Evolutionary conservation across 1,140 invertebrate genomes (phyloP).

Genomic region (Drosophila truncata): DNA sequence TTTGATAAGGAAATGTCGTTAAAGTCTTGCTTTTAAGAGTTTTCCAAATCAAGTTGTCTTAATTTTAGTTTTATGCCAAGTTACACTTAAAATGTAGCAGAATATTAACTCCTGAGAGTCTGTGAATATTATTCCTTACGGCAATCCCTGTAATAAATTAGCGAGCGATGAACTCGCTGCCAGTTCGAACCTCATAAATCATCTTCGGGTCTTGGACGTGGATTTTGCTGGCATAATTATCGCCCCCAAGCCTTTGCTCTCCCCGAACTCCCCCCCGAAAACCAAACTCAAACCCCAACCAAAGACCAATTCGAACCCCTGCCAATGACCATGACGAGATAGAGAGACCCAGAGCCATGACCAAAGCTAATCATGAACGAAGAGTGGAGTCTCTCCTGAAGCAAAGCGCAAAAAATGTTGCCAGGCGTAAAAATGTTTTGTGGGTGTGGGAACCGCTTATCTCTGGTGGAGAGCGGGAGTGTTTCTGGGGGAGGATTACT

Average conservation of each 20-base stretch:
- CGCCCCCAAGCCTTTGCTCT: constrained; percentile 35
- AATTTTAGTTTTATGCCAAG: neutral
- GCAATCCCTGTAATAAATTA: constrained; percentile 64
- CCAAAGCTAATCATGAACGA: constrained; percentile 47
- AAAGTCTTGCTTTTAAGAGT: neutral
- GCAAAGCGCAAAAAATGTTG: constrained; percentile 48
- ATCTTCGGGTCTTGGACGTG: constrained; percentile 60
- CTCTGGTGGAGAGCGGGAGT: constrained; percentile 22
- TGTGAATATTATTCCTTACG: constrained; percentile 5
- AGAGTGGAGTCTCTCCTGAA: neutral
- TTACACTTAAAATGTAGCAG: too few species aligned
- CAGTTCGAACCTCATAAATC: constrained; percentile 67
- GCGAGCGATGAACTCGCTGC: constrained; percentile 46
- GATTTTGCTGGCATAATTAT: constrained; percentile 66
- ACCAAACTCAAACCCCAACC: neutral
- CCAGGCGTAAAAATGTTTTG: constrained; percentile 27
- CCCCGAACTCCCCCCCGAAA: neutral
- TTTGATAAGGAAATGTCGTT: neutral
- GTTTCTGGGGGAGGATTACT: neutral
- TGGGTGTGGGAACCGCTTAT: constrained; percentile 53
- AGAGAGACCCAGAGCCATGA: constrained; percentile 24
- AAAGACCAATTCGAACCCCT: neutral
- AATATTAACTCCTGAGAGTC: neutral
- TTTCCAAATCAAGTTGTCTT: neutral
- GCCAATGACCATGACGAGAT: constrained; percentile 35